phyloP scores from a whole-genome alignment of 2,888 invertebrate genomes.

The Trissonchulus sp. region DNA sequence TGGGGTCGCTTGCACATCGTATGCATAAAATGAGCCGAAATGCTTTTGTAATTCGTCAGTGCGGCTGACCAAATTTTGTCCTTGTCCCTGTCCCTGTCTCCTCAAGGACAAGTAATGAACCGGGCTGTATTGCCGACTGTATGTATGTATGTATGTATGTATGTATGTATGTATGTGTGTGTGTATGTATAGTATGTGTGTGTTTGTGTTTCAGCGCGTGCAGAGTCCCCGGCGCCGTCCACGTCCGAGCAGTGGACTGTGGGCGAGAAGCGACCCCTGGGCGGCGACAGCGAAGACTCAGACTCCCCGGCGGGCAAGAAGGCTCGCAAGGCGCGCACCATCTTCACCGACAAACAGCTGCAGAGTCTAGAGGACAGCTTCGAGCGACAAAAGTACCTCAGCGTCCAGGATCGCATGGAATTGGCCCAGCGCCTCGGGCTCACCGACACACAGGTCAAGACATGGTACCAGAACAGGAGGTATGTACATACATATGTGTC shows the following conservation, averaged over 20 bases:
- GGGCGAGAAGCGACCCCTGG: background rate
- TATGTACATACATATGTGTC: conserved; percentile 51
- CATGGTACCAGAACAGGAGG: conserved; percentile 99
- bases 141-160: no score
- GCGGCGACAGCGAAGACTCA: background rate
- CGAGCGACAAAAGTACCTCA: conserved; percentile 90
- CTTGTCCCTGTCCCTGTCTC: no score
- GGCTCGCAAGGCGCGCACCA: conserved; percentile 56
- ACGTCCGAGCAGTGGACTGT: no score
- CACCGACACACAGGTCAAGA: conserved; percentile 98
- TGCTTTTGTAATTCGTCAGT: no score
- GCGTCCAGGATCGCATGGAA: conserved; percentile 95
- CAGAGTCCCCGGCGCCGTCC: background rate
- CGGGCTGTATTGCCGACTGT: no score
- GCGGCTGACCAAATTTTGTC: no score
- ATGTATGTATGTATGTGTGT: background rate
- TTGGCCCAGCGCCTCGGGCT: conserved; percentile 80
- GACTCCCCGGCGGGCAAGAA: conserved; percentile 41
- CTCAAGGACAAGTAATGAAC: no score
- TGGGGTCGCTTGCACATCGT: no score
- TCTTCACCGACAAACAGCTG: conserved; percentile 96
- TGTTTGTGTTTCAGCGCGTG: background rate
- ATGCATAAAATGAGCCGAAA: no score
- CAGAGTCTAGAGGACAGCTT: conserved; percentile 86
- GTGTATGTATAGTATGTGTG: background rate